Conservation (phyloP, 2,888 invertebrate species). For the Platycnemis pennipes region DNA sequence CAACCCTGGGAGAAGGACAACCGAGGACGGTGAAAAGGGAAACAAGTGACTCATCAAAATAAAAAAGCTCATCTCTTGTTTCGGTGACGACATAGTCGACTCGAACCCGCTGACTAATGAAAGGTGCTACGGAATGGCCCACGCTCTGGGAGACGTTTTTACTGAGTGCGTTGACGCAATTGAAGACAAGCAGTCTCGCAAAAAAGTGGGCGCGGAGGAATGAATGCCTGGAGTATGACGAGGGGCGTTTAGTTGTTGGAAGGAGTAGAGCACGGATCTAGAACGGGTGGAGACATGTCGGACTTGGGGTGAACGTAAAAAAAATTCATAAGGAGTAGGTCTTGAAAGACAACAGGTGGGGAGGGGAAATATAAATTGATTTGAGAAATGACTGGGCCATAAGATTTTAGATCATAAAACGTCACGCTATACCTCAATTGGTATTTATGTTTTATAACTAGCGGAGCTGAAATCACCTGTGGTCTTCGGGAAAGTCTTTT, state of each 20-base stretch:
- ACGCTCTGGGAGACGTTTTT: background rate
- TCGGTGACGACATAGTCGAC: slow-evolving; percentile 26
- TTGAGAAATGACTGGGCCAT: too few species aligned
- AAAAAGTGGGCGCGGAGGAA: background rate
- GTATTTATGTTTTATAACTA: too few species aligned
- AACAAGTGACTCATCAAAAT: slow-evolving; percentile 24
- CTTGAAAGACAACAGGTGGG: too few species aligned
- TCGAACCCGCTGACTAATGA: slow-evolving; percentile 28
- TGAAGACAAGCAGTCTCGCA: background rate
- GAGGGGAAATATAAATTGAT: too few species aligned
- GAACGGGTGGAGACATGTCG: too few species aligned
- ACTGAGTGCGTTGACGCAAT: background rate
- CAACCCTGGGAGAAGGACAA: background rate
- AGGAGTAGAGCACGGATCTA: background rate
- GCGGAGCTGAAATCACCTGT: too few species aligned
- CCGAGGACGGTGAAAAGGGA: background rate
- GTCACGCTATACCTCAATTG: too few species aligned
- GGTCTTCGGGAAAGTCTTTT: too few species aligned
- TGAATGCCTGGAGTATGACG: background rate
- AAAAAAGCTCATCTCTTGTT: background rate
- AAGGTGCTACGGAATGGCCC: background rate
- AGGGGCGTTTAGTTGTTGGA: background rate
- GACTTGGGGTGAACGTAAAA: too few species aligned
- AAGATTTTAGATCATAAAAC: too few species aligned
- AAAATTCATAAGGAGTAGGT: too few species aligned